A percentile compares a stretch with the other conserved stretches of the same genome.
phyloP scores from a whole-genome alignment of 37 sponge, comb jelly and placozoan species.

The Petrosia ficiformis region DNA sequence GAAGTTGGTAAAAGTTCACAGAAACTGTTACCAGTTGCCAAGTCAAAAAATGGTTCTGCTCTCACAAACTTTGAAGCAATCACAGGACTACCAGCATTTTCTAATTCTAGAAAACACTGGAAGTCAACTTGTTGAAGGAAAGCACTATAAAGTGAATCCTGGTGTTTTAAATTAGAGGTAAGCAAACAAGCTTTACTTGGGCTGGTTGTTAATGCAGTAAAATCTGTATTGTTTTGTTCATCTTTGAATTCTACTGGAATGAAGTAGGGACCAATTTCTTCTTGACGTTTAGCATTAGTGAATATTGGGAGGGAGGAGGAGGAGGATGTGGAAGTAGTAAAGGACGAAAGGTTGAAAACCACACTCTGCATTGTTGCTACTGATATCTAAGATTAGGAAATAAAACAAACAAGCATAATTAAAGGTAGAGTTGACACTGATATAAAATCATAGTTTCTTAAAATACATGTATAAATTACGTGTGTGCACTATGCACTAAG shows the following conservation, averaged over 20 bases:
- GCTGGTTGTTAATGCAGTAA: conserved; percentile 34
- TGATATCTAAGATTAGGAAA: conserved; percentile 18
- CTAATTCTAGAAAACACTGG: conserved; percentile 53
- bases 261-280: conserved; percentile 33
- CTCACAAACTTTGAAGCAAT: conserved; percentile 17
- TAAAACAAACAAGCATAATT: neutral
- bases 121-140: conserved; percentile 69
- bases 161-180: neutral
- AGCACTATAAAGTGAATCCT: conserved; percentile 1
- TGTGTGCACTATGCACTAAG: no score
- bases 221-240: conserved; percentile 1
- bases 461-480: no score
- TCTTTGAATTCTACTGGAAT: conserved; percentile 36
- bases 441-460: no score
- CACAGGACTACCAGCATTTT: neutral
- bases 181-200: conserved; percentile 26
- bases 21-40: conserved; percentile 23
- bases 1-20: conserved; percentile 13
- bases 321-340: no score
- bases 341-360: conserved; percentile 13
- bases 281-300: conserved; percentile 39
- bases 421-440: no score
- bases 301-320: conserved; percentile 7
- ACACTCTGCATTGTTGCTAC: conserved; percentile 31
- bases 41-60: conserved; percentile 40